Base-by-base conservation (phyloP, 2,888 invertebrate genomes). In the Toxonevra muliebris region DNA sequence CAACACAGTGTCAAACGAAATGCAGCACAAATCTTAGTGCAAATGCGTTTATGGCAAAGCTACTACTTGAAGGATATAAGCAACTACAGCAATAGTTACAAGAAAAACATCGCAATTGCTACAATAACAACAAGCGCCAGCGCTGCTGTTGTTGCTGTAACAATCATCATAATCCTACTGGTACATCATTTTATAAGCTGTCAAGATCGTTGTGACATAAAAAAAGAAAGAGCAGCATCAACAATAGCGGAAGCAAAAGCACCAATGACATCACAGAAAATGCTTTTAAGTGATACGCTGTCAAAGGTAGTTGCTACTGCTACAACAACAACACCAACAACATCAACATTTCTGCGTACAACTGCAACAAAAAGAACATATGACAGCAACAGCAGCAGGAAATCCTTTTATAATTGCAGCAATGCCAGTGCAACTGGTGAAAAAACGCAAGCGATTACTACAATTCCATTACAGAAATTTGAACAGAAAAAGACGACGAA, bases 151-250 rank as follows among this genome's bases (percentile, higher is more conserved):
- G 55, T 69, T 81, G 79, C 63, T 84, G 81, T 15, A 79, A 74
- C 69, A 50, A 43, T 66, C 50, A 57, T 66, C 57, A 19, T 55
- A 82, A 71, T 62, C 50, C 53, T 53, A 52, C 64, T 69, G 71
- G 69, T 74, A 77, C 79, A 78, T 79, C 80, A 80, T 76, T 79
- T 79, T 77, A 78, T 75, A 76, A 73, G 75, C 79, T 77, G 77
- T 75, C 79, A 80, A 79, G 73, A 75, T 72, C 74, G 42, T 57
- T 64, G 71, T 71, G 75, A 71, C 71, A 65, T 40, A 65, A 70
- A 72, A 65, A 65, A 63, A 54, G 71, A 63, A 64, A 73, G 57
- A 64, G 63, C 69, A 70, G 68, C 69, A 66, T 19, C 7, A 7
- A 9, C 30, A 61, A 43, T 12, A 15, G 17, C 13, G n/a, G 12